Percentiles rank a stretch among this genome's conserved stretches.
phyloP scores from a whole-genome alignment of 2,113 vertebrate genomes.

The Triplophysa siluroides region DNA sequence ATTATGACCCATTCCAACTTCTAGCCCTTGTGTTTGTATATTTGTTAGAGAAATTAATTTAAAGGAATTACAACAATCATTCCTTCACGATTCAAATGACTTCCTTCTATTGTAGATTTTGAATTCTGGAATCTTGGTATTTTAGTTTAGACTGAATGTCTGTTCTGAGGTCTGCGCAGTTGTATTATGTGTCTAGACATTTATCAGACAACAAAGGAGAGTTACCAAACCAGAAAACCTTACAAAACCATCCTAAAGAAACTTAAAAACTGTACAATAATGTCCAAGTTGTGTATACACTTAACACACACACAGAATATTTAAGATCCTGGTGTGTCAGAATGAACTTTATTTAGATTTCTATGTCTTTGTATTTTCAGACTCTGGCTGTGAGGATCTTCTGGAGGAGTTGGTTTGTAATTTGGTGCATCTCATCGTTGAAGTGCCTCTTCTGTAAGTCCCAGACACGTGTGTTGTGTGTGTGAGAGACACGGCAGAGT shows the following conservation, averaged over 20 bases:
- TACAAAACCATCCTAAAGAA: too few relatives aligned
- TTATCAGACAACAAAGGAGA: background rate
- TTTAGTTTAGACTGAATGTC: background rate
- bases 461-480: background rate
- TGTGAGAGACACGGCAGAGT: background rate
- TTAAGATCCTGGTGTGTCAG: too few relatives aligned
- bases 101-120: too few relatives aligned
- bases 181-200: background rate
- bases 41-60: too few relatives aligned
- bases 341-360: background rate
- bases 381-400: constrained; percentile 82
- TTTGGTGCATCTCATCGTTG: constrained; percentile 92
- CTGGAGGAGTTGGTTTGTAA: constrained; percentile 92
- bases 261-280: background rate
- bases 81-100: too few relatives aligned
- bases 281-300: too few relatives aligned
- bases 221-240: background rate
- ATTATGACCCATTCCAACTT: too few relatives aligned
- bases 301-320: background rate
- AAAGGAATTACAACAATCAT: too few relatives aligned
- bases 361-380: constrained; percentile 59
- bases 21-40: too few relatives aligned
- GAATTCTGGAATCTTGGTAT: too few relatives aligned
- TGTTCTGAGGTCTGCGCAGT: background rate
- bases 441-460: constrained; percentile 95